Evolutionary conservation across 1,140 invertebrate genomes (phyloP), one percentile per base, ranked within the genome.

Genomic region (Amphibalanus amphitrite): DNA sequence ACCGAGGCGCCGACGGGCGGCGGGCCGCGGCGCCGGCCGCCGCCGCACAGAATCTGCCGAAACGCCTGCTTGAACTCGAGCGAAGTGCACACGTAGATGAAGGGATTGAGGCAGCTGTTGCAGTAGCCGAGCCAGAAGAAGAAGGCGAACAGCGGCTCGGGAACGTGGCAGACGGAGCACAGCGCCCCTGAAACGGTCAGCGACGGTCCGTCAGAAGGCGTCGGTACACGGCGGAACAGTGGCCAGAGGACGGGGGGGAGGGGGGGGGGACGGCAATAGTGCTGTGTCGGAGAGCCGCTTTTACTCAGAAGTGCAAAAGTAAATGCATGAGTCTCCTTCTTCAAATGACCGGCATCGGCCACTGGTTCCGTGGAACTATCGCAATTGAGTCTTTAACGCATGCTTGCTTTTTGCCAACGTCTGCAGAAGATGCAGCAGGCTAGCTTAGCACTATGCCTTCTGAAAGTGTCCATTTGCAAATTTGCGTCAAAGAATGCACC

Each of bases 41-140:
- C 72, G 29, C 81, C 77, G 71, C 79, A 80, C 25, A 82, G 78
- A 59, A 82, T 80, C 17, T 77, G 73, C 59, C 77, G 78, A 74
- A 85, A 83, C 64, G 84, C 85, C 33, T 82, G 75, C n/a, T 85
- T 79, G 76, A 86, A 84, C 70, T 85, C 84, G 38, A 83, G 78
- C 10, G 84, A 84, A 0, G 83, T 83, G 29, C 82, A 84, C 1
- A 84, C 85, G 77, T 89, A 89, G 72, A 89, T 88, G 71, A 89
- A 84, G 3, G 87, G 87, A 78, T 89, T 89, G 28, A 88, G 79
- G 71, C 86, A 87, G 15, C 86, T 88, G 81, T 89, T 89, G 72
- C 84, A 82, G 79, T 89, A 89, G 1, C 88, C 88, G 20, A 89
- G 80, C 88, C 88, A 90, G 38, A 86, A 86, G 73, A 85, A 81